These are phyloP conservation scores for Anarrhichthys ocellatus DNA, from an alignment of 2,113 vertebrate genomes.

Conservation along the genomic window DNA sequence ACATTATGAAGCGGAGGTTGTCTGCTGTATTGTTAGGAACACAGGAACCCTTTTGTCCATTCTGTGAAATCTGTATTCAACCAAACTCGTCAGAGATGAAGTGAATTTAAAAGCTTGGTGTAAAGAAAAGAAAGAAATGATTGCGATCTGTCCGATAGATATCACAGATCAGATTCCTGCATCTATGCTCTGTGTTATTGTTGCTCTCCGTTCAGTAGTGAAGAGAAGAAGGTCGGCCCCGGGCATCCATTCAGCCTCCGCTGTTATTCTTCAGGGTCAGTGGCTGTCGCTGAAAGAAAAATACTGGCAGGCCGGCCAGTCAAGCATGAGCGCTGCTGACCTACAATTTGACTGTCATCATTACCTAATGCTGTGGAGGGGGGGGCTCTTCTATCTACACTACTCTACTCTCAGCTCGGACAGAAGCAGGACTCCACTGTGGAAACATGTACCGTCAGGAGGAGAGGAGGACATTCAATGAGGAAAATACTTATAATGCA, in stretches of 20 bases:
- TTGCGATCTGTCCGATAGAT: not conserved
- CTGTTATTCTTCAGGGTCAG: slow-evolving; percentile 80
- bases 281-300: slow-evolving; percentile 70
- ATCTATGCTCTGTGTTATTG: not conserved
- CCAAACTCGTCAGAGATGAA: not conserved
- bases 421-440: not conserved
- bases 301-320: slow-evolving; percentile 72
- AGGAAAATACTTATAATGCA: too few species aligned
- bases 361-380: slow-evolving; percentile 65
- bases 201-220: slow-evolving; percentile 38
- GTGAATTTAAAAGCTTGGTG: not conserved
- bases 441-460: too few species aligned
- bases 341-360: slow-evolving; percentile 77
- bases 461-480: too few species aligned
- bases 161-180: not conserved
- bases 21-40: not conserved
- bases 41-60: not conserved
- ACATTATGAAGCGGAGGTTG: too few species aligned
- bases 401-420: slow-evolving; percentile 5
- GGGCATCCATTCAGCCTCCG: slow-evolving; percentile 47
- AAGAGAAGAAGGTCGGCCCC: slow-evolving; percentile 63
- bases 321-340: slow-evolving; percentile 77
- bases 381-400: not conserved
- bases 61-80: not conserved
- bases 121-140: not conserved